A percentile compares a stretch with the other conserved stretches of the same genome.
Evolutionary conservation across 2,797 vertebrate genomes (phyloP).

Genomic region (Varecia variegata): DNA sequence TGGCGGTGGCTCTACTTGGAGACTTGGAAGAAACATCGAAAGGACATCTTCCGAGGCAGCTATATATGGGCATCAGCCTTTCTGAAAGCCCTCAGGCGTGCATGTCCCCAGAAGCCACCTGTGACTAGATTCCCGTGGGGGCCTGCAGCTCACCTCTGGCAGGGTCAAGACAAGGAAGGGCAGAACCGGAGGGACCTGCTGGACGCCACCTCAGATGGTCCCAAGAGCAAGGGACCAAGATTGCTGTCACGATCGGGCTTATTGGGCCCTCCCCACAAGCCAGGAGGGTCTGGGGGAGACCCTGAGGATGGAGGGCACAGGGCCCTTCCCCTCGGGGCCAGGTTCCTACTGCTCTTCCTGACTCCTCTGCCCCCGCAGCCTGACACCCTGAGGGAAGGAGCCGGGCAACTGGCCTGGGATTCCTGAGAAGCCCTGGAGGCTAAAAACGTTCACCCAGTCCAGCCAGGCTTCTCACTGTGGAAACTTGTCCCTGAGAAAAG

Average conservation of each 20-base stretch:
- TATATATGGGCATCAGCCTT: background rate
- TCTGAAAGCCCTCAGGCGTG: background rate
- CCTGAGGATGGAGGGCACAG: background rate
- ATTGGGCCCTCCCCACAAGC: rapidly evolving
- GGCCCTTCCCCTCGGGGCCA: background rate
- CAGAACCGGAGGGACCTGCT: background rate
- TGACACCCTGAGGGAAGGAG: background rate
- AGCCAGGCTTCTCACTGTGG: background rate
- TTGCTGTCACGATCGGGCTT: rapidly evolving
- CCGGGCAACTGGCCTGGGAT: background rate
- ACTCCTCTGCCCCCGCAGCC: background rate
- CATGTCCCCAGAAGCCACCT: background rate
- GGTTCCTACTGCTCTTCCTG: background rate
- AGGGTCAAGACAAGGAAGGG: background rate
- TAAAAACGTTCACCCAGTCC: background rate
- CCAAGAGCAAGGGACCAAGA: background rate
- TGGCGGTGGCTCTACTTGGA: background rate
- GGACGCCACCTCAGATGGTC: background rate
- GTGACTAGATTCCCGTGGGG: background rate
- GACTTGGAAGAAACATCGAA: too few species aligned
- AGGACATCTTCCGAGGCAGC: background rate
- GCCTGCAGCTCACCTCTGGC: background rate
- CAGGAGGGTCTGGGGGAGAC: rapidly evolving
- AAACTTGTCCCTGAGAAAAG: background rate
- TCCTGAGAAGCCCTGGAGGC: background rate